Base-by-base conservation (phyloP, 1,140 invertebrate genomes). In the Eupeodes corollae region DNA sequence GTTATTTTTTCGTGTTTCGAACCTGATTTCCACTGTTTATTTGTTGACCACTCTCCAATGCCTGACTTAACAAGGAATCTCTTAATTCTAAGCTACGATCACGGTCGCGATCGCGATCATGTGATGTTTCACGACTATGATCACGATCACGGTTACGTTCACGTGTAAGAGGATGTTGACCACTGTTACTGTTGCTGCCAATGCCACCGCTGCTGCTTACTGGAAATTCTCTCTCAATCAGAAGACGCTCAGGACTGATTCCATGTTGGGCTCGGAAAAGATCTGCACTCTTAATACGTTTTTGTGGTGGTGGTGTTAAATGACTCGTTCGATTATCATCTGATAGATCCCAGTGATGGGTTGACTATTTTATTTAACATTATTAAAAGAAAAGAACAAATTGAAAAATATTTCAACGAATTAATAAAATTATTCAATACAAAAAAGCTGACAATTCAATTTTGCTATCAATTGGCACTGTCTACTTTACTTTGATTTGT, bases 1-100 rank as follows among this genome's bases (percentile, higher is more conserved):
- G 13, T 33, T n/a, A n/a, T n/a, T n/a, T n/a, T 26, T 26, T 26
- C 8, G 21, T 26, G 21, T 26, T 5, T 3, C 21, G 3, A 26
- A 26, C 21, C 21, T 26, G 21, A 26, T 26, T 26, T 26, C 3
- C 8, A 26, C 21, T 8, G n/a, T n/a, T n/a, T 8, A 26, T 26
- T 44, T 44, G 42, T 44, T 62, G 58, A 43, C 59, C 59, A 15
- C 62, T 66, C 65, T 88, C 84, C 14, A 88, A 67, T 2, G 83
- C 82, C 58, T 87, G 84, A 13, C 82, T 78, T 34, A 88, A 71
- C 15, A 87, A 69, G 0, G 82, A 80, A 41, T 83, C 81, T 48
- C 79, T 73, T 49, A 83, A 70, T 56, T 82, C 79, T 44, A 75
- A 68, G 6, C 72, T 63, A 13, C 63, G 53, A 38, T 63, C 59